A percentile compares a stretch with the other conserved stretches of the same genome.
Conservation (phyloP, 2,888 invertebrate species). For the Branchinecta sandiegonensis region DNA sequence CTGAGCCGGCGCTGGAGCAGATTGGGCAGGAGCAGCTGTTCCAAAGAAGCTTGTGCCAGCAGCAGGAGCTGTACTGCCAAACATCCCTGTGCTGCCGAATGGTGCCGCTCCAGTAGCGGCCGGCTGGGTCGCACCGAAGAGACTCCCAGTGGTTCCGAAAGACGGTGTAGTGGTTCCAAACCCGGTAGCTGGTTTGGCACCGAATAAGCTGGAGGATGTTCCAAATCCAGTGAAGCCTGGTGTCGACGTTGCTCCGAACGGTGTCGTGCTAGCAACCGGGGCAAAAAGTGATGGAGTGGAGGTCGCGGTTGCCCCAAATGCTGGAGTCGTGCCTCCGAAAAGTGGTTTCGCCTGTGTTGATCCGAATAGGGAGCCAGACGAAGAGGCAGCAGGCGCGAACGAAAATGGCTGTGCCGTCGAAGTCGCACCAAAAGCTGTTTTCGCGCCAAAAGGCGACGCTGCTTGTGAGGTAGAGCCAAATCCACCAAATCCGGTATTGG, state of each 20-base stretch:
- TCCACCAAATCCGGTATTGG: slow-evolving; percentile 42
- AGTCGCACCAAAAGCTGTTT: slow-evolving; percentile 52
- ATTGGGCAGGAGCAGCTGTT: slow-evolving; percentile 23
- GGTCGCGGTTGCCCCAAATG: slow-evolving; percentile 40
- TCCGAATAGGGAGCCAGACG: slow-evolving; percentile 34
- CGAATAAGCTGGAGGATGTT: slow-evolving; percentile 29
- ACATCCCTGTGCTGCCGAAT: slow-evolving; percentile 35
- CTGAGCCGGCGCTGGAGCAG: slow-evolving; percentile 23
- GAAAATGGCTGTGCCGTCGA: slow-evolving; percentile 25
- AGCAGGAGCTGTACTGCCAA: slow-evolving; percentile 36
- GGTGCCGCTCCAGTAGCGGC: slow-evolving; percentile 27
- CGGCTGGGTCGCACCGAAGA: slow-evolving; percentile 33
- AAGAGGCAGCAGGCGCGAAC: slow-evolving; percentile 29
- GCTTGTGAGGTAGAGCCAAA: slow-evolving; percentile 28
- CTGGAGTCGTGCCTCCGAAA: slow-evolving; percentile 35
- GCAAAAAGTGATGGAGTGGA: slow-evolving; percentile 34
- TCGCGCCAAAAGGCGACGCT: slow-evolving; percentile 51
- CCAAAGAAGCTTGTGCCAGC: slow-evolving; percentile 32
- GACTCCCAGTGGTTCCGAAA: slow-evolving; percentile 30
- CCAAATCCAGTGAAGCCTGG: slow-evolving; percentile 29
- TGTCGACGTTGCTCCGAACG: slow-evolving; percentile 33
- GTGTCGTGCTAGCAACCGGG: slow-evolving; percentile 32
- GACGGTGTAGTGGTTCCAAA: slow-evolving; percentile 41
- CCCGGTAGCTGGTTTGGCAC: slow-evolving; percentile 36
- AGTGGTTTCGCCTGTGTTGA: slow-evolving; percentile 34